Evolutionary conservation across 2,888 invertebrate species (phyloP).

Genomic region (Eupithecia tripunctaria): DNA sequence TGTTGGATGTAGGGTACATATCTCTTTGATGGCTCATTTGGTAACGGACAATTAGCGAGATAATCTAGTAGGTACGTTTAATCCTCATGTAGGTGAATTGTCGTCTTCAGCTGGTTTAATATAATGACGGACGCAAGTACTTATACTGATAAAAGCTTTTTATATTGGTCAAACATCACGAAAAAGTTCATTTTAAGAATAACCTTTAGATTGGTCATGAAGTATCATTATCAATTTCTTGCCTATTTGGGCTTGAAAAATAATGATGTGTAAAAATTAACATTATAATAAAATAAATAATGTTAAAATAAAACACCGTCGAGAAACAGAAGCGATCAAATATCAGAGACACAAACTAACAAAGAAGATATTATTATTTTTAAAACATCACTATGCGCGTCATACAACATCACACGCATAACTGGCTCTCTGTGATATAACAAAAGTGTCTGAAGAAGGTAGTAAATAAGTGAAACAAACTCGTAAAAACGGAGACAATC

Average conservation of each 20-base stretch:
- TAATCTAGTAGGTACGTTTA: constrained; percentile 39
- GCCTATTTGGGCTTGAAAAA: too few relatives aligned
- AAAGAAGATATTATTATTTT: background rate
- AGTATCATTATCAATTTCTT: too few relatives aligned
- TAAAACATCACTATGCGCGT: background rate
- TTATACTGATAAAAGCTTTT: background rate
- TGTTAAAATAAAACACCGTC: background rate
- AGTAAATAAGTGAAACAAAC: background rate
- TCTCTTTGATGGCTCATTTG: constrained; percentile 62
- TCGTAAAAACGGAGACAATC: constrained; percentile 6
- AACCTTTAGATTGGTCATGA: too few relatives aligned
- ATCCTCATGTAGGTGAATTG: background rate
- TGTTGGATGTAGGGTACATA: constrained; percentile 62
- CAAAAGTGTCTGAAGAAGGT: background rate
- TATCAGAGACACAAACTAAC: background rate
- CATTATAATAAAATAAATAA: too few relatives aligned
- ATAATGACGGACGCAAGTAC: background rate
- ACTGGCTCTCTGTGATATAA: background rate
- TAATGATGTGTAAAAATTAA: too few relatives aligned
- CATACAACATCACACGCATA: too few relatives aligned
- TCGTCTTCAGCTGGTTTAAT: background rate
- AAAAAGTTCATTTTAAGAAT: background rate
- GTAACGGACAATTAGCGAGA: constrained; percentile 49
- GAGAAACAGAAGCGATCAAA: background rate
- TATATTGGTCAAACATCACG: background rate